These are phyloP conservation scores for Drosophila mauritiana DNA, from an alignment of 1,140 invertebrate genomes.

Conservation along the genomic window DNA sequence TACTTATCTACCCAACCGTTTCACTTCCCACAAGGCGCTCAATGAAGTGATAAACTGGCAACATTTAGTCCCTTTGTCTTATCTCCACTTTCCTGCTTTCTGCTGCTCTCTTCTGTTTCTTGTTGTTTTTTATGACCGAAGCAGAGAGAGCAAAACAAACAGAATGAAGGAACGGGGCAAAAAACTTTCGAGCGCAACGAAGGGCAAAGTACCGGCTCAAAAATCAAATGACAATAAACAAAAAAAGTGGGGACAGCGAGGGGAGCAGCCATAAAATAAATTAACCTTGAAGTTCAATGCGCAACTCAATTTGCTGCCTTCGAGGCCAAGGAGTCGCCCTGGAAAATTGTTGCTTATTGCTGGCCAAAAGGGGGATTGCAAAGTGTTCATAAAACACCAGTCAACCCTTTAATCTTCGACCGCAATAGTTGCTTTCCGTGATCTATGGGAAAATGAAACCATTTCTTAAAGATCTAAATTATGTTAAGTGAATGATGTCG, in stretches of 20 bases:
- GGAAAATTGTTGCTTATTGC: slow-evolving; percentile 30
- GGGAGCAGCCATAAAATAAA: slow-evolving; percentile 64
- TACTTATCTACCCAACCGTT: slow-evolving; percentile 15
- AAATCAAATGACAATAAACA: slow-evolving; percentile 68
- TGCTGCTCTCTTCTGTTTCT: background rate
- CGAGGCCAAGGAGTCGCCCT: slow-evolving; percentile 4
- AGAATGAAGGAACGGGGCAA: background rate
- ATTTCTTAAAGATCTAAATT: background rate
- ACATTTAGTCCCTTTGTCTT: slow-evolving; percentile 57
- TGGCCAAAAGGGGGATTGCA: background rate
- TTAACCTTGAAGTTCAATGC: slow-evolving; percentile 72
- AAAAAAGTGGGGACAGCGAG: background rate
- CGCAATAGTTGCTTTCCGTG: background rate
- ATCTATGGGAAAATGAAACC: background rate
- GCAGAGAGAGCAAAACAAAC: slow-evolving; percentile 11
- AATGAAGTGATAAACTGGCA: slow-evolving; percentile 73
- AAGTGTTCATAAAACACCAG: slow-evolving; percentile 22
- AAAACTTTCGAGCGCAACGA: slow-evolving; percentile 27
- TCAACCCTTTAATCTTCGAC: slow-evolving; percentile 6
- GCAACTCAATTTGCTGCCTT: slow-evolving; percentile 41
- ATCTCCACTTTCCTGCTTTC: slow-evolving; percentile 10
- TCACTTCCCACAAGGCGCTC: slow-evolving; percentile 19
- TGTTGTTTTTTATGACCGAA: slow-evolving; percentile 45
- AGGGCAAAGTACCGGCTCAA: slow-evolving; percentile 36
- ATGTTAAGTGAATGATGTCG: too few relatives aligned